These are phyloP conservation scores for Sinocyclocheilus rhinocerous DNA, from an alignment of 2,113 vertebrate species.

Conservation along the genomic window DNA sequence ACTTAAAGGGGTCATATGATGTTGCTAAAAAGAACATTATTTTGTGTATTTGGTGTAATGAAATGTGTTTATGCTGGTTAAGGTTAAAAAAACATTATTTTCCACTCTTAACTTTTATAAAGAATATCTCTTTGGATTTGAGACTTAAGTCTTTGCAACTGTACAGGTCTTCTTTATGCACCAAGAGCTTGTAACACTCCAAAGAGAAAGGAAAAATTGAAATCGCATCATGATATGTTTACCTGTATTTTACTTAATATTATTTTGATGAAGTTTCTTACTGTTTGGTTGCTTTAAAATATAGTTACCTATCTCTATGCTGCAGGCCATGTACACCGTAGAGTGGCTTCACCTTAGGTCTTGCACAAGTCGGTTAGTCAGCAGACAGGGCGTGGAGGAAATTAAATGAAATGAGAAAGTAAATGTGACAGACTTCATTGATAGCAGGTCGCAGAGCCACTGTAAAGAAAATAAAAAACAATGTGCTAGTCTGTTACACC, in stretches of 20 bases:
- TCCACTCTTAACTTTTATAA: no score
- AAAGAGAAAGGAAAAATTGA: no score
- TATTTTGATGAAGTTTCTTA: not conserved
- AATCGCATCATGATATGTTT: not conserved
- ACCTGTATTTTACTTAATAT: not conserved
- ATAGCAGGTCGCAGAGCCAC: not conserved
- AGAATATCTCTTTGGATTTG: no score
- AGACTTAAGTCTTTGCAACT: no score
- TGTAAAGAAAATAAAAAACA: not conserved
- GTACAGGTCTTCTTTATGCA: no score
- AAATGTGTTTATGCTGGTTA: no score
- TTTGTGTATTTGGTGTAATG: no score
- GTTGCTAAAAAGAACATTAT: no score
- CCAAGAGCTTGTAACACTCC: no score
- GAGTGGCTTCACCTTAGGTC: not conserved
- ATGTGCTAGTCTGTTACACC: not conserved
- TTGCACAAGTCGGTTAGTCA: not conserved
- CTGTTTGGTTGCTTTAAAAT: not conserved
- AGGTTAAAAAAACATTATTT: no score
- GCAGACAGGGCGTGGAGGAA: constrained; percentile 2
- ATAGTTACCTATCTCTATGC: not conserved
- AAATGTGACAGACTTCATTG: not conserved
- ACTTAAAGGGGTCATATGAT: no score
- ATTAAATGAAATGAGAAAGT: not conserved
- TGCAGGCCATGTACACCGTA: not conserved